Conservation (phyloP, 2,888 invertebrate genomes). For the Agrenia bidenticulata region DNA sequence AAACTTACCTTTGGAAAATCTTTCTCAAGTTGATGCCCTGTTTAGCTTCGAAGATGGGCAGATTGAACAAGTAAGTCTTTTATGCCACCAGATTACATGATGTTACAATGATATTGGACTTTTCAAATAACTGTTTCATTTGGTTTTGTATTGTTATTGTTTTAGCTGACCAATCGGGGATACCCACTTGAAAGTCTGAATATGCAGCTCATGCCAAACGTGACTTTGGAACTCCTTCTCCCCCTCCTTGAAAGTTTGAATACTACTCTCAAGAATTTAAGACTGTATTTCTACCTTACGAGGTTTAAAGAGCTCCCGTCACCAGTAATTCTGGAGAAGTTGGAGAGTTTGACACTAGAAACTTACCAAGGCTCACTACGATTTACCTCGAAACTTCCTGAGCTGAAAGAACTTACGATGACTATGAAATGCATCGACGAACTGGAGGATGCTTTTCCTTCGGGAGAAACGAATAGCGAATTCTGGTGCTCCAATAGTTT, state of each 20-base stretch:
- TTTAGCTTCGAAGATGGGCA: conserved; percentile 41
- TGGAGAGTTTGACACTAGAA: conserved; percentile 39
- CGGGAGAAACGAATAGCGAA: conserved; percentile 26
- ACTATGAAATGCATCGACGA: conserved; percentile 42
- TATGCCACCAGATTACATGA: no score
- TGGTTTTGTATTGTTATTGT: conserved; percentile 10
- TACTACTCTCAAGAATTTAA: conserved; percentile 36
- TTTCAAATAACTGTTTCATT: no score
- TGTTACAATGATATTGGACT: no score
- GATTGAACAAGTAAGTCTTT: conserved; percentile 1
- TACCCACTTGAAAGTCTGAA: conserved; percentile 37
- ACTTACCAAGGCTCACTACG: conserved; percentile 44
- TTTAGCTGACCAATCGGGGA: conserved; percentile 26
- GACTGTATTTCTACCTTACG: conserved; percentile 46
- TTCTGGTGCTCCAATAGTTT: conserved; percentile 37
- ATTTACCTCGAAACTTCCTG: conserved; percentile 35
- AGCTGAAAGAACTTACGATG: conserved; percentile 33
- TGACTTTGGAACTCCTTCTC: conserved; percentile 41
- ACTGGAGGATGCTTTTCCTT: conserved; percentile 38
- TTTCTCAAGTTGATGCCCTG: conserved; percentile 37
- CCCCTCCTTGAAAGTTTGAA: conserved; percentile 39
- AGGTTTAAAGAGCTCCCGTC: conserved; percentile 37
- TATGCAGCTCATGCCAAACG: conserved; percentile 44
- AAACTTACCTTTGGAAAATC: conserved; percentile 37
- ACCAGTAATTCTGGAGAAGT: conserved; percentile 33